Percentiles rank a stretch among this genome's conserved stretches.
These are phyloP conservation scores for Ariolimax columbianus DNA, from an alignment of 2,888 invertebrate genomes.

Conservation along the genomic window DNA sequence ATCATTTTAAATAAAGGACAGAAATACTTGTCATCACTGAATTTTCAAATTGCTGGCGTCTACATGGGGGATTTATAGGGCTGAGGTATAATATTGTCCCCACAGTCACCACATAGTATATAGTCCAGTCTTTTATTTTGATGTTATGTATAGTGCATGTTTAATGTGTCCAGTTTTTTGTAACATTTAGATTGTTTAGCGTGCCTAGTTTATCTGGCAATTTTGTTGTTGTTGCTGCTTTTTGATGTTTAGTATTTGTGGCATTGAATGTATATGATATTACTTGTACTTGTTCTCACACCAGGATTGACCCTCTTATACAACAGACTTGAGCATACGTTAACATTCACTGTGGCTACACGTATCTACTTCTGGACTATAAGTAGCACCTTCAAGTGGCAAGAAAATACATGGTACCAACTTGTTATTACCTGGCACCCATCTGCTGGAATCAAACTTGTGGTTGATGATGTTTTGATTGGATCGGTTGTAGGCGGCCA, in stretches of 20 bases:
- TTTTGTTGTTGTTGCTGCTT: background rate
- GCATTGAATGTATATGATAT: background rate
- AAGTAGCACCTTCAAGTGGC: conserved; percentile 51
- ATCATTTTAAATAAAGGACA: too few relatives aligned
- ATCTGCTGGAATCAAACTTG: conserved; percentile 58
- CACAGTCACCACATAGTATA: too few relatives aligned
- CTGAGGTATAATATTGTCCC: too few relatives aligned
- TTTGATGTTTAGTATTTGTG: background rate
- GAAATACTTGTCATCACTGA: too few relatives aligned
- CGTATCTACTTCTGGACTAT: conserved; percentile 59
- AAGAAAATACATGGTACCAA: conserved; percentile 61
- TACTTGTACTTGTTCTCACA: background rate
- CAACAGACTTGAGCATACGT: conserved; percentile 37
- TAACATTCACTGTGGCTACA: conserved; percentile 62
- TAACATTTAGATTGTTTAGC: too few relatives aligned
- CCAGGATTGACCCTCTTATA: conserved; percentile 61
- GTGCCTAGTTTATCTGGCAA: background rate
- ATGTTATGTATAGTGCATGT: background rate
- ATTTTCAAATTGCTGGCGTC: too few relatives aligned
- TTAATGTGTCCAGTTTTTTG: too few relatives aligned
- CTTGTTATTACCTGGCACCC: conserved; percentile 64
- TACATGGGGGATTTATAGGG: too few relatives aligned
- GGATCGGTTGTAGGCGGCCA: conserved; percentile 56
- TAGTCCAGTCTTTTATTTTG: too few relatives aligned
- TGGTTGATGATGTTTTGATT: conserved; percentile 57